Base-by-base conservation (phyloP, 1,140 invertebrate genomes). In the Conopomorpha cramerella region DNA sequence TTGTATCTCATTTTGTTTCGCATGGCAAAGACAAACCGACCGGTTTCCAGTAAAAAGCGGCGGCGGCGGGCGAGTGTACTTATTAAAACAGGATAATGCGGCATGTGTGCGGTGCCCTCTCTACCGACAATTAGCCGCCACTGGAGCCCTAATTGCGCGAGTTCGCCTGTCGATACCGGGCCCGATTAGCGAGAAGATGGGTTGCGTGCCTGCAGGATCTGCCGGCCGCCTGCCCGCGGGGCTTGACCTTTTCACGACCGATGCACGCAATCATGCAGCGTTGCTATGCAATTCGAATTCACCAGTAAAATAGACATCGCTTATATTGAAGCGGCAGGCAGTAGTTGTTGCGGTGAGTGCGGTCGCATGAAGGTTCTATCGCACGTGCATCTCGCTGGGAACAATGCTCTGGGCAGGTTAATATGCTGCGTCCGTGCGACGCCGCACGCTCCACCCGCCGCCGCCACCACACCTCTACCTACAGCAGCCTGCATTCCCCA, bases 91-190 rank as follows among this genome's bases (percentile, higher is more conserved):
- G n/a, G n/a, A n/a, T n/a, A n/a, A n/a, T n/a, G n/a, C n/a, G n/a
- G n/a, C n/a, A n/a, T n/a, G n/a, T n/a, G n/a, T n/a, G n/a, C n/a
- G n/a, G n/a, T n/a, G n/a, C n/a, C n/a, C n/a, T n/a, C n/a, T n/a
- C n/a, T n/a, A n/a, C n/a, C n/a, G n/a, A n/a, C n/a, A n/a, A n/a
- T n/a, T n/a, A n/a, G n/a, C n/a, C n/a, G n/a, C n/a, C n/a, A n/a
- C n/a, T n/a, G n/a, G n/a, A n/a, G n/a, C n/a, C n/a, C 51, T 68
- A 68, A 72, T 65, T 66, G 51, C 49, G 33, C 45, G 33, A 49
- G 44, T 54, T 37, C 43, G 43, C 45, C 47, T 49, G 50, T 41
- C 49, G 58, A 58, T 65, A 62, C 46, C 41, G 49, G 40, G 36
- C 13, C 43, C 45, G 62, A 66, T 68, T 67, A 72, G 55, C 53